Evolutionary conservation across 2,113 vertebrate species (phyloP).

Genomic region (Psilopsiagon aurifrons): DNA sequence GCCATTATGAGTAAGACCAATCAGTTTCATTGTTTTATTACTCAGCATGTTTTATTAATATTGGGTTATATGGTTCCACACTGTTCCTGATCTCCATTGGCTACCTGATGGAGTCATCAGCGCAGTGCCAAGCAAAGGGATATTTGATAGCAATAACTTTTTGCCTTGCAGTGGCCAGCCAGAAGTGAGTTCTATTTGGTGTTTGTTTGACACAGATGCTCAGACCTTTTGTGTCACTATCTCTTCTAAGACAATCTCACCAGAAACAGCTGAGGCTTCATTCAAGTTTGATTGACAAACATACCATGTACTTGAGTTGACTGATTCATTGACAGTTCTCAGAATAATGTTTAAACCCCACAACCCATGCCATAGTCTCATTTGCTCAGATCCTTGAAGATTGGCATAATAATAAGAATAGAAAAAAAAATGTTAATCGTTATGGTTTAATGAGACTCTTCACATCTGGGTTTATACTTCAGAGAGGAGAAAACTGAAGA

Average conservation of each 20-base stretch:
- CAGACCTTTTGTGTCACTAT: not conserved
- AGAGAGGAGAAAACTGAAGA: not conserved
- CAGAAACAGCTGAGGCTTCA: not conserved
- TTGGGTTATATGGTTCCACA: not conserved
- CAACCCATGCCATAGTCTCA: not conserved
- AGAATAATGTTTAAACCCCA: not conserved
- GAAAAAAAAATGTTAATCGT: not conserved
- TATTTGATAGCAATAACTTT: not conserved
- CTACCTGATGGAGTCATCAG: not conserved
- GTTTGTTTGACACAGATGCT: not conserved
- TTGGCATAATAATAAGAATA: not conserved
- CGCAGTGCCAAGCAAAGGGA: rapidly evolving
- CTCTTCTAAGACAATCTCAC: not conserved
- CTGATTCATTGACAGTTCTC: not conserved
- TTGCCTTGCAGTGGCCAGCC: not conserved
- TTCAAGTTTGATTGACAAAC: not conserved
- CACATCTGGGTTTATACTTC: not conserved
- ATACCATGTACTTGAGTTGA: not conserved
- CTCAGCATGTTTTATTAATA: not conserved
- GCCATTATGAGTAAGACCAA: not conserved
- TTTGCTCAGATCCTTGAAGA: not conserved
- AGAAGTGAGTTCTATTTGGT: not conserved
- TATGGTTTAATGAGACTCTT: not conserved
- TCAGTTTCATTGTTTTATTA: not conserved
- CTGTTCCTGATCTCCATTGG: not conserved